Evolutionary conservation across 2,888 invertebrate genomes (phyloP).

Genomic region (Epinotia nisella): DNA sequence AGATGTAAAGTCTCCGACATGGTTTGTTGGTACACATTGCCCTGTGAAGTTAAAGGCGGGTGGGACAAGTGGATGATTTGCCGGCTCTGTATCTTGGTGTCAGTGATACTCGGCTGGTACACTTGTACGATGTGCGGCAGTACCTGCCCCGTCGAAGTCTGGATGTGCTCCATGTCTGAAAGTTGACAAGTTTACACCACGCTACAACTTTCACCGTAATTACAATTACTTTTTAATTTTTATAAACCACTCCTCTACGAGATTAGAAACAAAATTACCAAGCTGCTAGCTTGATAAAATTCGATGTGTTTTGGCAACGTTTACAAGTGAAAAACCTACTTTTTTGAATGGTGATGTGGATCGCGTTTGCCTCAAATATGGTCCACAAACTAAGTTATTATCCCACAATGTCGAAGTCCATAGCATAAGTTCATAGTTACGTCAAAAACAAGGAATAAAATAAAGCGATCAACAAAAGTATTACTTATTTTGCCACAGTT

Average conservation of each 20-base stretch:
- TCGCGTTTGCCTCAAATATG: conserved; percentile 24
- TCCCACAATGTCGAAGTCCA: neutral
- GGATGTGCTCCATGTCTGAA: conserved; percentile 71
- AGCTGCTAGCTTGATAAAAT: neutral
- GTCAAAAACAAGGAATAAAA: conserved; percentile 10
- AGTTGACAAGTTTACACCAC: neutral
- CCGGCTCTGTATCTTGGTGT: conserved; percentile 59
- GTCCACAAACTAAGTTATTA: conserved; percentile 17
- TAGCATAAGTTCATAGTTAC: neutral
- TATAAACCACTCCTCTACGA: too few species aligned
- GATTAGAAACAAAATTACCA: too few species aligned
- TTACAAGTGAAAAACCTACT: conserved; percentile 24
- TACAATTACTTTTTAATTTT: too few species aligned
- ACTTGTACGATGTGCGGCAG: conserved; percentile 75
- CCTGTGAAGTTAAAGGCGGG: conserved; percentile 64
- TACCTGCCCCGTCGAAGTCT: conserved; percentile 54
- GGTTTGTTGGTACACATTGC: conserved; percentile 71
- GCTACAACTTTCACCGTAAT: neutral
- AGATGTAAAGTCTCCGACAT: conserved; percentile 67
- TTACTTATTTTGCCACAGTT: conserved; percentile 61
- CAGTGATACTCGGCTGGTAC: conserved; percentile 63
- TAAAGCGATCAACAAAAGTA: conserved; percentile 48
- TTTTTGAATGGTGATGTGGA: conserved; percentile 36
- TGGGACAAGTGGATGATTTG: conserved; percentile 70
- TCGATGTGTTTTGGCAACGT: neutral